Percentiles rank a stretch among this genome's conserved stretches.
These are phyloP conservation scores for Salvator merianae DNA, from an alignment of 2,113 vertebrate species.

Conservation along the genomic window DNA sequence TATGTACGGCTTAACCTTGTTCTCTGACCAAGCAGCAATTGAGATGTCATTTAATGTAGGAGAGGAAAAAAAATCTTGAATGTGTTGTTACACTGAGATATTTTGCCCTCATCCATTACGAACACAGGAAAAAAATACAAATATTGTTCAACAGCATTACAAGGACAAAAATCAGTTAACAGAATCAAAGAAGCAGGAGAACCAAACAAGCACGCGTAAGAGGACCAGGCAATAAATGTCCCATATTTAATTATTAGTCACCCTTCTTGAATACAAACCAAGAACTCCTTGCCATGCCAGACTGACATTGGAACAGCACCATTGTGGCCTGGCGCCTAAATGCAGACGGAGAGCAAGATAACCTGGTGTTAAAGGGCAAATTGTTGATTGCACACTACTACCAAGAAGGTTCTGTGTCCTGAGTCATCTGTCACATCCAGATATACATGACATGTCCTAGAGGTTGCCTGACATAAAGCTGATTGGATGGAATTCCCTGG, in stretches of 20 bases:
- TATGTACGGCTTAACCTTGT: not conserved
- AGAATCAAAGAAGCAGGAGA: not conserved
- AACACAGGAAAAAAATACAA: not conserved
- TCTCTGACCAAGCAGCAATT: not conserved
- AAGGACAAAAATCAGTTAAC: not conserved
- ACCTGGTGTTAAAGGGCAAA: not conserved
- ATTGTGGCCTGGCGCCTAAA: not conserved
- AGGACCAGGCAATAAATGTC: not conserved
- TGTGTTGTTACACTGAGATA: not conserved
- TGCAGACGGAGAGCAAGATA: not conserved
- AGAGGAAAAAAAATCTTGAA: no score
- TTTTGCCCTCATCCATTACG: no score
- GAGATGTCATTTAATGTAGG: not conserved
- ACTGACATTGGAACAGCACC: not conserved
- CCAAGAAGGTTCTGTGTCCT: no score
- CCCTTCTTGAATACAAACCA: not conserved
- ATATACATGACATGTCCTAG: no score
- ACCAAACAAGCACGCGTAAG: not conserved
- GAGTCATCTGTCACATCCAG: no score
- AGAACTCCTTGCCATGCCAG: not conserved
- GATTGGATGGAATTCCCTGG: no score
- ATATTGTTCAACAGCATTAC: not conserved
- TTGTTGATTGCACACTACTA: not conserved
- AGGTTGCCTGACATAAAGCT: no score
- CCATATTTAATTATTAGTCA: no score